These are phyloP conservation scores for Tiliacea aurago DNA, from an alignment of 2,888 invertebrate genomes.

Conservation along the genomic window DNA sequence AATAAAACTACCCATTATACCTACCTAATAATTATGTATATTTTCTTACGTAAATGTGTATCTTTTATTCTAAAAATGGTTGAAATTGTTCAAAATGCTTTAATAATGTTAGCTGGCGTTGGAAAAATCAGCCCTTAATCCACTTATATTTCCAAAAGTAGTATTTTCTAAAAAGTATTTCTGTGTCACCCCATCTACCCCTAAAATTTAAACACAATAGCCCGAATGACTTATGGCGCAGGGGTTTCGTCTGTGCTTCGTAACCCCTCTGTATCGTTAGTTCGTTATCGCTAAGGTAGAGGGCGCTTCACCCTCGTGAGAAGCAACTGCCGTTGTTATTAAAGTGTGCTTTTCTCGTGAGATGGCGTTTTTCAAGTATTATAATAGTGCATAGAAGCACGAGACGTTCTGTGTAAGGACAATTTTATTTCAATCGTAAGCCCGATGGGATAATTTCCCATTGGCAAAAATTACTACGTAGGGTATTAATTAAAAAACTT, in stretches of 20 bases:
- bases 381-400: not conserved
- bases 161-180: not conserved
- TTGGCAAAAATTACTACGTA: too few relatives aligned
- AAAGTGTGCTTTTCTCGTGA: constrained; percentile 24
- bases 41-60: not conserved
- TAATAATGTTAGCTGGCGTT: not conserved
- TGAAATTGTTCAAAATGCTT: not conserved
- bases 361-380: constrained; percentile 59
- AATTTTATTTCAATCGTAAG: not conserved
- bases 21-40: not conserved
- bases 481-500: too few relatives aligned
- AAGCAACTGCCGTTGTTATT: constrained; percentile 1
- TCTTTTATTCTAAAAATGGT: not conserved
- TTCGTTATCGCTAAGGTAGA: constrained; percentile 50
- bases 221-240: constrained; percentile 30
- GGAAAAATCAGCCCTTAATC: not conserved
- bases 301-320: constrained; percentile 51
- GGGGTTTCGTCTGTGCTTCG: not conserved
- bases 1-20: too few relatives aligned
- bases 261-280: constrained; percentile 38
- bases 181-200: constrained; percentile 54
- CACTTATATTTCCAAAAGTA: not conserved
- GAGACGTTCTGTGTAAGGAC: not conserved
- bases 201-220: constrained; percentile 17
- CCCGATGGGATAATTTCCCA: not conserved